phyloP scores from a whole-genome alignment of 2,797 vertebrate genomes.

The Manis javanica region DNA sequence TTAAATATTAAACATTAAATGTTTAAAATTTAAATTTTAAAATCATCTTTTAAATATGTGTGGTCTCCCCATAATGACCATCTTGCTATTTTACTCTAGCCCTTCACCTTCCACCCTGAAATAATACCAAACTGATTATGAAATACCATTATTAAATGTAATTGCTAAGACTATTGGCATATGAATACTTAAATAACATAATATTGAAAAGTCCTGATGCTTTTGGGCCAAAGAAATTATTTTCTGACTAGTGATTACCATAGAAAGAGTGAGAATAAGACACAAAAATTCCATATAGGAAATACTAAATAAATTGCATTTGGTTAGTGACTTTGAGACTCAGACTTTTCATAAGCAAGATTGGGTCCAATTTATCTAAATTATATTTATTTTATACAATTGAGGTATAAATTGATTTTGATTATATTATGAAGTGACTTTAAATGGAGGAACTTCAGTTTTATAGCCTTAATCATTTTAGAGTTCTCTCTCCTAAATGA shows the following conservation, averaged over 20 bases:
- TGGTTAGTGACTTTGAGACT: not conserved
- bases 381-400: not conserved
- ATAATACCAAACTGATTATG: not conserved
- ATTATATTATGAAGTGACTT: not conserved
- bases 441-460: not conserved
- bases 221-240: not conserved
- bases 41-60: not conserved
- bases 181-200: not conserved
- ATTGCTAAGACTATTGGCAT: not conserved
- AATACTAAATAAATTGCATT: not conserved
- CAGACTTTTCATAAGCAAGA: not conserved
- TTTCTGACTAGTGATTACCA: not conserved
- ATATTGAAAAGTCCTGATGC: not conserved
- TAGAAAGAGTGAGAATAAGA: not conserved
- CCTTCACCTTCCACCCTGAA: not conserved
- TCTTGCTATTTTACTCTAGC: not conserved
- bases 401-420: not conserved
- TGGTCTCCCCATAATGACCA: not conserved
- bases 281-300: not conserved
- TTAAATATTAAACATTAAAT: not conserved
- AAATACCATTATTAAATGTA: not conserved
- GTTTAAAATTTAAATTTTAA: not conserved
- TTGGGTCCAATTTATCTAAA: not conserved
- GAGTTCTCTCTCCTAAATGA: not conserved
- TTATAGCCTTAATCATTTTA: not conserved